These are phyloP conservation scores for Dryomyza anilis DNA, from an alignment of 2,888 invertebrate genomes.

Conservation along the genomic window DNA sequence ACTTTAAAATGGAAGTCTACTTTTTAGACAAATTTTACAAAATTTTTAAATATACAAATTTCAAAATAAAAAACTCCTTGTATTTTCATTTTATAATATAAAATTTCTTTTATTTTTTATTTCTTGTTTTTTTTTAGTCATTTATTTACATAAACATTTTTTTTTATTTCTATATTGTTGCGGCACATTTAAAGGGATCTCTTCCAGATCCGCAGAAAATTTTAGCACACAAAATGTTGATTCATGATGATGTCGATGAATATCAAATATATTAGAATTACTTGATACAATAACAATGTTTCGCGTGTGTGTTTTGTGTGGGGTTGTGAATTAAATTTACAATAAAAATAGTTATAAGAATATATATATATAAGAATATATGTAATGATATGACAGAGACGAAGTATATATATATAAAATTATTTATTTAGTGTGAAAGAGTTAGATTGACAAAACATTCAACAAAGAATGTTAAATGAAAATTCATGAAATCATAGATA, in stretches of 20 bases:
- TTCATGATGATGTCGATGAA: neutral
- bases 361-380: slow-evolving; percentile 33
- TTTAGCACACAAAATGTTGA: neutral
- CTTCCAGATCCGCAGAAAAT: neutral
- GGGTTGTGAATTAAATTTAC: slow-evolving; percentile 28
- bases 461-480: slow-evolving; percentile 25
- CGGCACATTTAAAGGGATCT: neutral
- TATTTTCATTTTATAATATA: no score
- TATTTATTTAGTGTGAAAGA: neutral
- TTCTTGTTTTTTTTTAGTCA: slow-evolving; percentile 33
- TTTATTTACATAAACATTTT: slow-evolving; percentile 46
- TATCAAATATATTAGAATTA: slow-evolving; percentile 48
- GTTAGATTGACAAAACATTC: slow-evolving; percentile 12
- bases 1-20: no score
- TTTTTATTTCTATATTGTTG: slow-evolving; percentile 31
- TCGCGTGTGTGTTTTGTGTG: neutral
- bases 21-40: no score
- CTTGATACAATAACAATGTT: slow-evolving; percentile 2
- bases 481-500: slow-evolving; percentile 36
- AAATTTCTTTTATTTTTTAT: slow-evolving; percentile 36
- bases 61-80: no score
- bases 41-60: no score
- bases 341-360: slow-evolving; percentile 21
- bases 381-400: slow-evolving; percentile 23
- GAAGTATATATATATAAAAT: no score